Percentiles rank a stretch among this genome's conserved stretches.
Evolutionary conservation across 2,113 vertebrate genomes (phyloP).

Genomic region (Canis aureus): DNA sequence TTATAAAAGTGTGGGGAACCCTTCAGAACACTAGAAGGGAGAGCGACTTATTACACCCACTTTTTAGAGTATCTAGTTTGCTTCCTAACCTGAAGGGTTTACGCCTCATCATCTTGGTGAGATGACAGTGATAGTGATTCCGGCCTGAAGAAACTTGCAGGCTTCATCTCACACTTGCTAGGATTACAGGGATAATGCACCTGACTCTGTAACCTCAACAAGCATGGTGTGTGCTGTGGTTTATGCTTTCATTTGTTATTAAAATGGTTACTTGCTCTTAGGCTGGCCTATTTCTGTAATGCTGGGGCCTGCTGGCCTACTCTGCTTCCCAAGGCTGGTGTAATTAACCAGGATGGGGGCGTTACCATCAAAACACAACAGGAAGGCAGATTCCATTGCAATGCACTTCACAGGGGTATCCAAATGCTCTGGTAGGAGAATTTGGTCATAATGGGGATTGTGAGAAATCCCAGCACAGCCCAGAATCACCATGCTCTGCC

Average conservation of each 20-base stretch:
- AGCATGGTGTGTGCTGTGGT: slow-evolving; percentile 57
- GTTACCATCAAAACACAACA: slow-evolving; percentile 1
- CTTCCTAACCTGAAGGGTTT: neutral
- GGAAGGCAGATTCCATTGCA: slow-evolving; percentile 66
- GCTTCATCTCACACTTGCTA: neutral
- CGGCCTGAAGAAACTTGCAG: neutral
- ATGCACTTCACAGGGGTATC: slow-evolving; percentile 19
- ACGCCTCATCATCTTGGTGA: neutral
- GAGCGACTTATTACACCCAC: neutral
- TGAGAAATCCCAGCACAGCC: slow-evolving; percentile 22
- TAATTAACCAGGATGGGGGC: slow-evolving; percentile 61
- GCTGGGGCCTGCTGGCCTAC: slow-evolving; percentile 48
- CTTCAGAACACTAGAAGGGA: neutral
- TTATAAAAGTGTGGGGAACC: neutral
- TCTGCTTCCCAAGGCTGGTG: slow-evolving; percentile 51
- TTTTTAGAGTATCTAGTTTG: neutral
- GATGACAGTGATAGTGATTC: neutral
- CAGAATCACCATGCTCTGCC: neutral
- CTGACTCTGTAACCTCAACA: slow-evolving; percentile 44
- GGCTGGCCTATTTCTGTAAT: slow-evolving; percentile 53
- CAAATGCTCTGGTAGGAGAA: neutral
- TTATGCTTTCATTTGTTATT: slow-evolving; percentile 62
- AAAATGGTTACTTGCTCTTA: slow-evolving; percentile 56
- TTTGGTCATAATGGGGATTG: slow-evolving; percentile 33
- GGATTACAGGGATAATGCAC: neutral